Conservation (phyloP, 64 coral and sea anemone species). For the Platygyra sinensis region DNA sequence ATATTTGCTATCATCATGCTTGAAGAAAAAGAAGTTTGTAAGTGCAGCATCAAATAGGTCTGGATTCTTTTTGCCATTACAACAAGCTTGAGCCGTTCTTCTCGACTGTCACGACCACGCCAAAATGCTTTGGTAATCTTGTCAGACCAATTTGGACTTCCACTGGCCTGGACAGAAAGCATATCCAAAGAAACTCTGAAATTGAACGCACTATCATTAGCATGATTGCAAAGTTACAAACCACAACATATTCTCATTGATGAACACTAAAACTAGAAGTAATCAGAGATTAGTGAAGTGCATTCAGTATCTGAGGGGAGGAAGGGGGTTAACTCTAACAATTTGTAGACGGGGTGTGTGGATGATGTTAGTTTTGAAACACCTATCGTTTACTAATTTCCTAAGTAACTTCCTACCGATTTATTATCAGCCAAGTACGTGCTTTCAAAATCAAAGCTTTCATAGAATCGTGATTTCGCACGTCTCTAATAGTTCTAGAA, state of each 20-base stretch:
- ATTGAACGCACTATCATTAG: background rate
- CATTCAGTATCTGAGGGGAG: too few relatives aligned
- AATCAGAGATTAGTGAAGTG: too few relatives aligned
- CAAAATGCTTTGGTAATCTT: constrained; percentile 94
- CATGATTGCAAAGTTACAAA: background rate
- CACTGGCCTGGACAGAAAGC: constrained; percentile 92
- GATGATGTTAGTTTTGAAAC: too few relatives aligned
- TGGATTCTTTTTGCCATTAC: constrained; percentile 91
- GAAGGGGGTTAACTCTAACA: too few relatives aligned
- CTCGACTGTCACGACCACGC: constrained; percentile 92
- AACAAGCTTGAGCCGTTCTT: constrained; percentile 92
- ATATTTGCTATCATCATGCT: constrained; percentile 96
- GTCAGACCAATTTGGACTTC: constrained; percentile 87
- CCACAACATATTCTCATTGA: background rate
- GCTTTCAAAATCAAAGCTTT: too few relatives aligned
- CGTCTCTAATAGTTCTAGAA: too few relatives aligned
- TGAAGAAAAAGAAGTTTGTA: constrained; percentile 99
- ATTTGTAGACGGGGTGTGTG: too few relatives aligned
- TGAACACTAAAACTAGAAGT: background rate
- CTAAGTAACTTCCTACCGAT: too few relatives aligned
- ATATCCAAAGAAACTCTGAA: constrained; percentile 91
- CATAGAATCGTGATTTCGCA: too few relatives aligned
- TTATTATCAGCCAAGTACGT: too few relatives aligned
- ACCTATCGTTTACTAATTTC: too few relatives aligned
- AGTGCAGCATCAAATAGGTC: constrained; percentile 90